These are phyloP conservation scores for Tetranychus cinnabarinus DNA, from an alignment of 1,140 invertebrate genomes.

Conservation along the genomic window DNA sequence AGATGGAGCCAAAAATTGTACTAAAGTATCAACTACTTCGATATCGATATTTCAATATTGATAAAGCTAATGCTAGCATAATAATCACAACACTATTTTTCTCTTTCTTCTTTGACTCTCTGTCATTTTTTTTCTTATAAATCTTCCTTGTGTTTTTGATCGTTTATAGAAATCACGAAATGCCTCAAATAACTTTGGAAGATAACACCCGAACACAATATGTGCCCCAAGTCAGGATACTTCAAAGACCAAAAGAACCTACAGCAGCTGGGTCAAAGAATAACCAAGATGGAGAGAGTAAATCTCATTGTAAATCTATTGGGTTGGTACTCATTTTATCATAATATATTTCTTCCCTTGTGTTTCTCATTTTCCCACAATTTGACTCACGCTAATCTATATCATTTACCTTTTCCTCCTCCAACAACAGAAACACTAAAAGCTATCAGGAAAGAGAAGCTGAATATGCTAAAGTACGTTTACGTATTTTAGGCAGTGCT, in stretches of 20 bases:
- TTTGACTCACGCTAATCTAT: no score
- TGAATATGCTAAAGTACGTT: constrained; percentile 10
- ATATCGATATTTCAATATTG: no score
- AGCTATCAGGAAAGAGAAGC: constrained; percentile 9
- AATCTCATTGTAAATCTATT: not conserved
- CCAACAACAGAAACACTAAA: constrained; percentile 1
- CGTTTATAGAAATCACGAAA: no score
- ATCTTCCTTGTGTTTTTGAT: no score
- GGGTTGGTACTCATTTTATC: not conserved
- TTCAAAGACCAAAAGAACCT: constrained; percentile 4
- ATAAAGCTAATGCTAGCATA: no score
- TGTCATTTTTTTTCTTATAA: no score
- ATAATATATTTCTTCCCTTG: no score
- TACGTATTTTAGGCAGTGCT: constrained; percentile 8
- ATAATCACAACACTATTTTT: no score
- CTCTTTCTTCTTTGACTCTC: no score
- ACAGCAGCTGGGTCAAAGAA: not conserved
- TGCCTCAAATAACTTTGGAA: constrained; percentile 4
- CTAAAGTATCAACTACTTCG: no score
- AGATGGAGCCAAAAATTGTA: no score
- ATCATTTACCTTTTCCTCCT: not conserved
- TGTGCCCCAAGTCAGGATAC: constrained; percentile 5
- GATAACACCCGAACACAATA: constrained; percentile 9
- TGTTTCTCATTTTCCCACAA: no score
- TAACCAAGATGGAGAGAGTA: not conserved